Evolutionary conservation across 2,888 invertebrate genomes (phyloP), one percentile per base, ranked within the genome.

Genomic region (Nysson spinosus): DNA sequence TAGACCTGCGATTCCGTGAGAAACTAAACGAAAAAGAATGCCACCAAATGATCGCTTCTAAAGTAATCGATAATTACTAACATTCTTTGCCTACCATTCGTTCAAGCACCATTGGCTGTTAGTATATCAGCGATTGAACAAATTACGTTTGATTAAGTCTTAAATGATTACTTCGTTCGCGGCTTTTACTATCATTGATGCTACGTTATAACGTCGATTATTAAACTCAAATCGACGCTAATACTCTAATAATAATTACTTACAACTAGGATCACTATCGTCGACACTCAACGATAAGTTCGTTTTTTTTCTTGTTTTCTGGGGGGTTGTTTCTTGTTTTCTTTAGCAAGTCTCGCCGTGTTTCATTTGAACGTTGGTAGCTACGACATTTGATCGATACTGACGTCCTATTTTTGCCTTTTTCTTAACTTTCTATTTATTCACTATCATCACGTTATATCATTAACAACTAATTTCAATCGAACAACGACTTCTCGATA

Each of bases 171-270:
- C 56, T 49, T 55, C 62, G 43, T 65, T 70, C 56, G 56, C 52
- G 49, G 62, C n/a, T n/a, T 54, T 72, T 51, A 55, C 70, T 65
- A 71, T 65, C 56, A 55, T 52, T 34, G 62, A 74, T 39, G 22
- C 77, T 76, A 77, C 56, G 50, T 67, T 63, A 67, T 64, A 69
- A 64, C 68, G 58, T 61, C 68, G 55, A 65, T 58, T 60, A 64
- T n/a, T 64, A 58, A 74, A 75, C 58, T 44, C 63, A 46, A 40
- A 69, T 72, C 70, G 71, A 71, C 67, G 63, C 68, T 76, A 71
- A 61, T 66, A 65, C 34, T 55, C 66, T 76, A 76, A 76, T 54
- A 63, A 73, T 73, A 76, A 69, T 76, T 60, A 69, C 75, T 76
- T 76, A 76, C 43, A 56, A 43, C 73, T 76, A 76, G 44, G 22